phyloP scores from a whole-genome alignment of 30 jellyfish, hydroid and myxozoan genomes.

The Catostylus mosaicus region DNA sequence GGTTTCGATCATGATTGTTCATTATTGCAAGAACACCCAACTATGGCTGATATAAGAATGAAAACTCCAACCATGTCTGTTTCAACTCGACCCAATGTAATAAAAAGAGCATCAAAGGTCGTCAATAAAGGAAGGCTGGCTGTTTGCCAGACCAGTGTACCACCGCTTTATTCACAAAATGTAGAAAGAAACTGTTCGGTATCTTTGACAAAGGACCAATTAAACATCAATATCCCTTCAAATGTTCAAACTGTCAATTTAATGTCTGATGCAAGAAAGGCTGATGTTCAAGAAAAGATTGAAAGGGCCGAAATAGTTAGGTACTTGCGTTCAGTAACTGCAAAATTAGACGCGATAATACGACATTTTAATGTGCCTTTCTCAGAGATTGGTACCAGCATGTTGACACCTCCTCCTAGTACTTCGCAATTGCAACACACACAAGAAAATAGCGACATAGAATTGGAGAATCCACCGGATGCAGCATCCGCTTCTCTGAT shows the following conservation, averaged over 20 bases:
- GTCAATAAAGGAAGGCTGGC: background rate
- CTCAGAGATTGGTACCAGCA: conserved; percentile 10
- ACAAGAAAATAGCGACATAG: background rate
- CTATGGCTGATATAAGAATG: conserved; percentile 41
- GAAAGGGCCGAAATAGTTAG: conserved; percentile 46
- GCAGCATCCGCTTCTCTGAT: background rate
- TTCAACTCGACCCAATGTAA: background rate
- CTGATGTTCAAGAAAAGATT: background rate
- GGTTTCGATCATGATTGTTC: background rate
- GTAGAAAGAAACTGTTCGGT: background rate
- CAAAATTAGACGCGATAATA: conserved; percentile 82
- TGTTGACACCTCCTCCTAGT: background rate
- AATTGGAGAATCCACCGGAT: background rate
- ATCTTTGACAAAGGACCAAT: background rate
- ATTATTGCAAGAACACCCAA: conserved; percentile 30
- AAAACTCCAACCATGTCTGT: background rate
- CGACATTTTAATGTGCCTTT: conserved; percentile 90
- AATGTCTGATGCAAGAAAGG: conserved; percentile 8
- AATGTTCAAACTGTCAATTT: conserved; percentile 42
- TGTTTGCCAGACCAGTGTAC: background rate
- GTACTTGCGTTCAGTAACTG: conserved; percentile 63
- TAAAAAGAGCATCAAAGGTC: background rate
- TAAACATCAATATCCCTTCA: conserved; percentile 43
- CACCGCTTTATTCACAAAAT: background rate
- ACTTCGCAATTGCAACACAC: background rate